Base-by-base conservation (phyloP, 2,797 vertebrate species). In the Natrix natrix region DNA sequence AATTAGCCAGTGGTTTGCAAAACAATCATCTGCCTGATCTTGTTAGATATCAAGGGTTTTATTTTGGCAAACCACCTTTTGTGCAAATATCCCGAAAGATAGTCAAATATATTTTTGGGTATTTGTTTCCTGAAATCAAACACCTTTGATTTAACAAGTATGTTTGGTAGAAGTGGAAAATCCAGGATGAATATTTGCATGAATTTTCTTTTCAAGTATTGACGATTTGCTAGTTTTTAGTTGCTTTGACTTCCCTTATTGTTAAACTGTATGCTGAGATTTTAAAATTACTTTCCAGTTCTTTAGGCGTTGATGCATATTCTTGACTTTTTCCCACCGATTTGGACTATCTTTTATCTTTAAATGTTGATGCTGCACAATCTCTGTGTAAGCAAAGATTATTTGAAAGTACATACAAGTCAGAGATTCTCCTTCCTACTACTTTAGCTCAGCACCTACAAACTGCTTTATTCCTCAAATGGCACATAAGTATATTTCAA, bases 371-470 rank as follows among this genome's bases (percentile, higher is more conserved):
- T 88, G 86, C 91, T 57, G 24, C 86, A 69, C 88, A 92, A 92
- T 92, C 91, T 87, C 91, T 74, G 12, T 17, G 87, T n/a, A 57
- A 88, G 55, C 91, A 92, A 48, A 88, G 87, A 43, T 74, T 88
- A n/a, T 59, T 59, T 91, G 56, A n/a, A 83, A 60, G 91, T 37
- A 52, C 86, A 17, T 43, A 20, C 52, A 88, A 32, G 14, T 20
- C 7, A 26, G 26, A 26, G 24, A 3, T 55, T 54, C 26, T 37
- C 8, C 22, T 55, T 88, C 24, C 61, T 8, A 22, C 22, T 43
- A 54, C 37, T 43, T 87, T n/a, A 63, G n/a, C 59, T 32, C 10
- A n/a, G 20, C 48, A 54, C 59, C 48, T 57, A 16, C 28, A 14
- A 13, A 54, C 60, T 8, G 24, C 4, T 56, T 88, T 66, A 12